Percentiles rank a stretch among this genome's conserved stretches.
phyloP scores from a whole-genome alignment of 2,113 vertebrate species.

The Chrysemys picta region DNA sequence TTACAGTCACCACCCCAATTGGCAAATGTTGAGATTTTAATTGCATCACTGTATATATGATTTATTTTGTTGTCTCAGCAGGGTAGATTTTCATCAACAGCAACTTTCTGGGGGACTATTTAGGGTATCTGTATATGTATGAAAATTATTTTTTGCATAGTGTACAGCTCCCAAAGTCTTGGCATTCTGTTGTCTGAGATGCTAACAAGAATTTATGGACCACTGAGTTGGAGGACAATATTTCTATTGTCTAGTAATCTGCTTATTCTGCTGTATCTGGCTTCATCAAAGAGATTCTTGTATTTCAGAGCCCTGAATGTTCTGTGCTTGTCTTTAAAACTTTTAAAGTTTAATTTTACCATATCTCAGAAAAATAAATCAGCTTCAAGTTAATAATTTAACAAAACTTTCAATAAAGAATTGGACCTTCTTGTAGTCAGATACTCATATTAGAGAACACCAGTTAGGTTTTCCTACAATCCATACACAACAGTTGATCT shows the following conservation, averaged over 20 bases:
- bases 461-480: not conserved
- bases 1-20: not conserved
- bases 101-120: not conserved
- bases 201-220: slow-evolving; percentile 25
- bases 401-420: slow-evolving; percentile 26
- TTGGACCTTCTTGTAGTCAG: slow-evolving; percentile 51
- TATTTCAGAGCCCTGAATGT: slow-evolving; percentile 38
- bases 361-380: slow-evolving; percentile 53
- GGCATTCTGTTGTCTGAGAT: slow-evolving; percentile 40
- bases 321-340: slow-evolving; percentile 50
- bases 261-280: slow-evolving; percentile 51
- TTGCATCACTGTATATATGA: not conserved
- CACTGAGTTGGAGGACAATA: slow-evolving; percentile 54
- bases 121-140: not conserved
- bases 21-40: not conserved
- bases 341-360: slow-evolving; percentile 70
- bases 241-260: slow-evolving; percentile 58
- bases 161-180: not conserved
- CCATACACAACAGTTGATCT: not conserved
- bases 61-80: not conserved
- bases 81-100: not conserved
- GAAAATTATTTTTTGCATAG: slow-evolving; percentile 2
- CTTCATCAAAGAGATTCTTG: slow-evolving; percentile 69
- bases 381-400: slow-evolving; percentile 34
- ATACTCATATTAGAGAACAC: not conserved